Percentiles rank a stretch among this genome's conserved stretches.
These are phyloP conservation scores for Cotesia glomerata DNA, from an alignment of 1,140 invertebrate species.

Conservation along the genomic window DNA sequence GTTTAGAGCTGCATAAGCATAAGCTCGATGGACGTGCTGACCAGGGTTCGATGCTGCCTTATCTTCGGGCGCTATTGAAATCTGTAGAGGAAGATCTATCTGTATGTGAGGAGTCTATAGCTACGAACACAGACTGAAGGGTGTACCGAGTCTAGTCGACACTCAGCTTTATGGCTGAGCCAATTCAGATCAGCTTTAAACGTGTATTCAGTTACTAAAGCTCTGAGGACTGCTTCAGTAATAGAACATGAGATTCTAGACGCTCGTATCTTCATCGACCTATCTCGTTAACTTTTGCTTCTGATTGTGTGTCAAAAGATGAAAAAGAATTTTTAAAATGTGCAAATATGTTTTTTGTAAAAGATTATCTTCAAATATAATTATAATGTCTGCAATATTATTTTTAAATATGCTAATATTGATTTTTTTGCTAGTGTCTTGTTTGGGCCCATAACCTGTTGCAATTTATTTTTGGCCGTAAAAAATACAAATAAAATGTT, in stretches of 20 bases:
- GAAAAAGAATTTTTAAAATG: no score
- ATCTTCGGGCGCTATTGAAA: background rate
- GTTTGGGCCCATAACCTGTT: no score
- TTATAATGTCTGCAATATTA: no score
- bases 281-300: background rate
- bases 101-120: no score
- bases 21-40: background rate
- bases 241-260: background rate
- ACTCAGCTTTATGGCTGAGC: background rate
- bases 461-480: no score
- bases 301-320: background rate
- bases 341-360: no score
- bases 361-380: no score
- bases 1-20: background rate
- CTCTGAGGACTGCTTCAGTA: background rate
- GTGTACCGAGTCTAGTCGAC: no score
- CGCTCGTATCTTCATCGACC: background rate
- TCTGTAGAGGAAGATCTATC: no score
- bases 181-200: constrained; percentile 17
- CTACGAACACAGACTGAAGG: no score
- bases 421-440: no score
- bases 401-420: no score
- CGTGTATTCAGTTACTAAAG: constrained; percentile 13
- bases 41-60: background rate
- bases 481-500: background rate